Evolutionary conservation across 2,797 vertebrate species (phyloP), one percentile per base, ranked within the genome.

Genomic region (Cetoscarus ocellatus): DNA sequence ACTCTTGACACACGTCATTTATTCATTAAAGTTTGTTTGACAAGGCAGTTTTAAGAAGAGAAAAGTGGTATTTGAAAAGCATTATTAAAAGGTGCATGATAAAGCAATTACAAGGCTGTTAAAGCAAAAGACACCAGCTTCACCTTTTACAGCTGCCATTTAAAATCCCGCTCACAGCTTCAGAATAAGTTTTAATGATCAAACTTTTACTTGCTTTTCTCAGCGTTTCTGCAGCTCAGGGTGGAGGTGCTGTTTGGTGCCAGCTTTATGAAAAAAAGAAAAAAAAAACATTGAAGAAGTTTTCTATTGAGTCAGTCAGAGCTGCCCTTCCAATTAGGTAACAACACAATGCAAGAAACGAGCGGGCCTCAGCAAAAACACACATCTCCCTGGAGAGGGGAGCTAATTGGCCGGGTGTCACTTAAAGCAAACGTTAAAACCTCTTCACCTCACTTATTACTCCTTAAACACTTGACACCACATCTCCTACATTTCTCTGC

Each of bases 121-220:
- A 68, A 85, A 70, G 70, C 42, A 79, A 73, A 80, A 79, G 70
- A 70, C 76, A 69, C 38, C 74, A 75, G 39, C 17, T 83, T 63
- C 38, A 6, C 36, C 36, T 52, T 64, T 85, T 71, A 80, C 74
- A 39, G 13, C 44, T 14, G 13, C 55, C 64, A 5, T 66, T 73
- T 55, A 77, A 68, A 76, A 27, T 27, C 27, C 27, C 36, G 55
- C 68, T 68, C 4, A 67, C 49, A 79, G 67, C 1, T 57, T n/a
- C 56, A 18, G n/a, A 55, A 38, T 10, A 69, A 18, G 59, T 27
- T 48, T 80, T 69, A 71, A 38, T 49, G 17, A 42, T 51, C 52
- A 17, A 40, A 34, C 35, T 11, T 53, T 15, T 42, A 11, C 34
- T 4, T 15, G 39, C 34, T 36, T 62, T 43, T 38, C 12, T 10